Conservation (phyloP, 2,888 invertebrate species). For the Strigamia transsilvanica region DNA sequence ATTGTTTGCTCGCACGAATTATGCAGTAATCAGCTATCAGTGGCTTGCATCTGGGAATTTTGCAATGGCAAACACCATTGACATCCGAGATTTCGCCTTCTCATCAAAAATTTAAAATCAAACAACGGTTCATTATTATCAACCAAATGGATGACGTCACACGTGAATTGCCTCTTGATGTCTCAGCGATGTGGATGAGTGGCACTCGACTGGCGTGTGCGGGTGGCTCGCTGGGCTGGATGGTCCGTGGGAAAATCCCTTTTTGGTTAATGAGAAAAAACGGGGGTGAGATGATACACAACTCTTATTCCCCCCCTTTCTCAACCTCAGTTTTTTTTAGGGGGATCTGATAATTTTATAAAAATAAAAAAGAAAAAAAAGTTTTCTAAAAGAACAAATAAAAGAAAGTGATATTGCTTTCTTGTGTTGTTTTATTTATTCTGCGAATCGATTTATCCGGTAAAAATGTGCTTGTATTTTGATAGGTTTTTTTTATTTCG, state of each 20-base stretch:
- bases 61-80: too few relatives aligned
- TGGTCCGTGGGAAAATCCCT: constrained; percentile 35
- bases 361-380: background rate
- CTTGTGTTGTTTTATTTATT: background rate
- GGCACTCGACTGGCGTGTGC: constrained; percentile 31
- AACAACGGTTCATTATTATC: background rate
- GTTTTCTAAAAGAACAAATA: too few relatives aligned
- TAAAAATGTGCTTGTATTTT: background rate
- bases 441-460: background rate
- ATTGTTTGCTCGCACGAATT: too few relatives aligned
- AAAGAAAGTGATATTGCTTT: background rate
- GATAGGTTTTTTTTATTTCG: background rate
- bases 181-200: constrained; percentile 8
- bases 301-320: background rate
- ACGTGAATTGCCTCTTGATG: constrained; percentile 4
- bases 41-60: too few relatives aligned
- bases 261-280: constrained; percentile 42
- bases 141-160: constrained; percentile 12
- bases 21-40: too few relatives aligned
- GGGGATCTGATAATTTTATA: background rate
- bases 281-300: background rate
- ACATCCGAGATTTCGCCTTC: too few relatives aligned
- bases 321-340: background rate
- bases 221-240: constrained; percentile 7
- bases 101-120: too few relatives aligned